Conservation (phyloP, 64 coral and sea anemone genomes). For the Stylophora pistillata region DNA sequence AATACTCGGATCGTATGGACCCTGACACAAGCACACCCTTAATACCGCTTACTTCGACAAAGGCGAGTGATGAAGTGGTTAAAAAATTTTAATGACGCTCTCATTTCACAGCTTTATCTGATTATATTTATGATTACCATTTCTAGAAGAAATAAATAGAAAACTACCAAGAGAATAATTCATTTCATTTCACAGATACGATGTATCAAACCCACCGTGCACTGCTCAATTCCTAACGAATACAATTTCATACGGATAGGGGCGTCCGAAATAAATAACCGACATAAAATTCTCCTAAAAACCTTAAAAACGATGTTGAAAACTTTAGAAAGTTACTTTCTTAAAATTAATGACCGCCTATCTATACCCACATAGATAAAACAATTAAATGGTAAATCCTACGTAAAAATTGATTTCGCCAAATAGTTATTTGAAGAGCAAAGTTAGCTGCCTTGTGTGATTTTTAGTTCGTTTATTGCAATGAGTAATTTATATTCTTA, state of each 20-base stretch:
- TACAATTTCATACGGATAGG: neutral
- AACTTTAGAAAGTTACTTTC: neutral
- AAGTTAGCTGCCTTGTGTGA: no score
- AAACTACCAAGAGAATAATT: conserved; percentile 32
- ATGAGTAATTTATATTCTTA: neutral
- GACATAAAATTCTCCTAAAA: neutral
- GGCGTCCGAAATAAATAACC: conserved; percentile 26
- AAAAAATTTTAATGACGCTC: conserved; percentile 30
- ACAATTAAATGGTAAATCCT: no score
- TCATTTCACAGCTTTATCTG: neutral
- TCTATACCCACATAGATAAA: no score
- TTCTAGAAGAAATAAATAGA: conserved; percentile 10
- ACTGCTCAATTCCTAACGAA: conserved; percentile 1
- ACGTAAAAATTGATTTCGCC: no score
- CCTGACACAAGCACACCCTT: no score
- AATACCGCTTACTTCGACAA: neutral
- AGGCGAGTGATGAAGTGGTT: no score
- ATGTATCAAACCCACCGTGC: conserved; percentile 15
- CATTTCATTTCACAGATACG: conserved; percentile 13
- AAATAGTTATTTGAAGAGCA: no score
- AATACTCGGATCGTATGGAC: no score
- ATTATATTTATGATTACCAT: conserved; percentile 14
- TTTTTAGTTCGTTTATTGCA: neutral
- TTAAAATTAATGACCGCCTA: no score
- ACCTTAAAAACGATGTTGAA: neutral